Evolutionary conservation across 1,140 invertebrate species (phyloP).

Genomic region (Pentalonia nigronervosa): DNA sequence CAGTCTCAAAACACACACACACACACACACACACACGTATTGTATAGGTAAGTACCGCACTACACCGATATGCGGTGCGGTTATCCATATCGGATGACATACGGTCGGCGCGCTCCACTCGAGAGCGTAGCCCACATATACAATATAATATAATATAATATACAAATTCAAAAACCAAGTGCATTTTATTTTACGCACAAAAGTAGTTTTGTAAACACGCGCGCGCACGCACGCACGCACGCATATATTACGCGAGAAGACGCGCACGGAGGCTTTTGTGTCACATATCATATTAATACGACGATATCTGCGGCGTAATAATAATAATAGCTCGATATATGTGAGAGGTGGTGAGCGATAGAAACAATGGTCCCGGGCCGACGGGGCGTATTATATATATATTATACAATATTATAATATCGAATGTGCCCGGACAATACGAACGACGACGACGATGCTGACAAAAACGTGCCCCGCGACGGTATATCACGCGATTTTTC

Average conservation of each 20-base stretch:
- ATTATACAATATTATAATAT: background rate
- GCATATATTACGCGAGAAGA: background rate
- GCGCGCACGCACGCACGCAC: background rate
- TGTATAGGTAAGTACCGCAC: background rate
- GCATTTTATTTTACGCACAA: slow-evolving; percentile 52
- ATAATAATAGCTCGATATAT: background rate
- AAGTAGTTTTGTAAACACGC: slow-evolving; percentile 40
- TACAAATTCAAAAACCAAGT: slow-evolving; percentile 19
- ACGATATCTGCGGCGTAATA: slow-evolving; percentile 18
- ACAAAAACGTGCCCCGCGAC: slow-evolving; percentile 48
- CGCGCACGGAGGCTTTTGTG: slow-evolving; percentile 19
- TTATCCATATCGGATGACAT: slow-evolving; percentile 55
- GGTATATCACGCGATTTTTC: slow-evolving; percentile 44
- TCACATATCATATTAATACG: background rate
- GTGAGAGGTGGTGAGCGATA: too few species aligned
- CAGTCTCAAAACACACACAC: background rate
- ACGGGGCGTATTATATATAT: too few species aligned
- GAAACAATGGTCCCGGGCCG: slow-evolving; percentile 34
- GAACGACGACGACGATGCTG: background rate
- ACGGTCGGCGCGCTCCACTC: slow-evolving; percentile 16
- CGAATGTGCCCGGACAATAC: slow-evolving; percentile 44
- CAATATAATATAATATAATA: background rate
- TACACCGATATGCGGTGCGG: background rate
- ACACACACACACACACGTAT: background rate
- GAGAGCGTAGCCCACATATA: background rate